Percentiles rank a stretch among this genome's conserved stretches.
These are phyloP conservation scores for Limnephilus marmoratus DNA, from an alignment of 2,888 invertebrate species.

Conservation along the genomic window DNA sequence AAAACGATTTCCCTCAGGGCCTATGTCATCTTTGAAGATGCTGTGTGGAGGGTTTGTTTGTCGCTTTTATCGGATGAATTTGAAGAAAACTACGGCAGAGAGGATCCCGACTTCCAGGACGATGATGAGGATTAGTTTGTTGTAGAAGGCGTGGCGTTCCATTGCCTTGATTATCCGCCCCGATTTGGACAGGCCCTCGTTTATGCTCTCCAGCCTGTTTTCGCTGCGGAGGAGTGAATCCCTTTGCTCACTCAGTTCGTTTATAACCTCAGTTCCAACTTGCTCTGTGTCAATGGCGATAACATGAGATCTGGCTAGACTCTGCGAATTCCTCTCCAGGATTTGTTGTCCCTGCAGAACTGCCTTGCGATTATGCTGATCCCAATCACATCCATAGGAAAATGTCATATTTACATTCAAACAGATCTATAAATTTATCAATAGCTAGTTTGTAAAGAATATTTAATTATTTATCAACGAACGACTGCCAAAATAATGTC, in stretches of 20 bases:
- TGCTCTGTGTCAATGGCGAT: conserved; percentile 89
- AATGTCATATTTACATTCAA: conserved; percentile 62
- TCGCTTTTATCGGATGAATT: conserved; percentile 70
- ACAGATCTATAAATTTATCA: background rate
- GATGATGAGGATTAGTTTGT: conserved; percentile 86
- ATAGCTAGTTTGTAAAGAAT: background rate
- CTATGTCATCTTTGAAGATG: no score
- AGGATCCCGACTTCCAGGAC: conserved; percentile 83
- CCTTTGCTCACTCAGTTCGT: conserved; percentile 86
- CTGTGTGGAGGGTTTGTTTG: no score
- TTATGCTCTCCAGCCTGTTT: conserved; percentile 83
- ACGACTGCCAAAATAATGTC: background rate
- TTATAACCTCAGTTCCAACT: conserved; percentile 85
- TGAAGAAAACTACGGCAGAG: conserved; percentile 79
- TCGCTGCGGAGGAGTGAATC: conserved; percentile 83
- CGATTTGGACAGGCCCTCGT: conserved; percentile 82
- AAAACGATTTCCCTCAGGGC: no score
- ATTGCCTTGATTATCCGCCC: conserved; percentile 81
- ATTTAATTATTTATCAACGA: conserved; percentile 24
- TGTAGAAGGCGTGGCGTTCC: conserved; percentile 83
- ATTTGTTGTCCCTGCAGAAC: conserved; percentile 77
- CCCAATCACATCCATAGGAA: conserved; percentile 71
- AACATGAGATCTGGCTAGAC: conserved; percentile 83
- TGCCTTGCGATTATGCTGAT: conserved; percentile 78
- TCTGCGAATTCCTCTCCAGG: conserved; percentile 80